Evolutionary conservation across 2,113 vertebrate genomes (phyloP), one percentile per base, ranked within the genome.

Genomic region (Xyliphius kryptos): DNA sequence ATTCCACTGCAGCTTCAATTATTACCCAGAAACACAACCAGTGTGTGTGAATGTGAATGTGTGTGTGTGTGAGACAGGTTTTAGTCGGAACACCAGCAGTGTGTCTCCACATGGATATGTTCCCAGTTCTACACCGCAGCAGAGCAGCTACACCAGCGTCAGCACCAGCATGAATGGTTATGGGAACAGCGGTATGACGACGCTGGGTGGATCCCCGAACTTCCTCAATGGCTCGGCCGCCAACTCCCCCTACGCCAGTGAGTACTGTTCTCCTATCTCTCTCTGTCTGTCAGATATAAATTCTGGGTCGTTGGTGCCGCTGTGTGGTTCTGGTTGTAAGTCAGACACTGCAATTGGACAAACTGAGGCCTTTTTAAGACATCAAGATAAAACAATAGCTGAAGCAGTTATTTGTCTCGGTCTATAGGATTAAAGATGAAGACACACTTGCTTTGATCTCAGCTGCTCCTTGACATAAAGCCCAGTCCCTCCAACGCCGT

Each of bases 221-320:
- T 98, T 97, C 87, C 90, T 97, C 83, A 99, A 99, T 6, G 94
- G 95, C 79, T 97, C 95, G 11, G 94, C 95, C 72, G 95, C 95
- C 87, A 99, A 97, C 86, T 99, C 96, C 49, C 96, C 96, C 82
- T 99, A 99, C 72, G 96, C 94, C 86, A 98, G 95, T 99, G 82
- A 94, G 96, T 94, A 13, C n/a, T n/a, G n/a, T n/a, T n/a, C n/a
- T n/a, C n/a, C n/a, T n/a, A n/a, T n/a, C n/a, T n/a, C n/a, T n/a
- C n/a, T n/a, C n/a, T n/a, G n/a, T n/a, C n/a, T n/a, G n/a, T n/a
- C n/a, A n/a, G n/a, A n/a, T n/a, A n/a, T n/a, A n/a, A n/a, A n/a
- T n/a, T n/a, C n/a, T n/a, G n/a, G n/a, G n/a, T n/a, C n/a, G n/a
- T n/a, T n/a, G n/a, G n/a, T n/a, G n/a, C n/a, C n/a, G n/a, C n/a